phyloP scores from a whole-genome alignment of 2,888 invertebrate genomes.

The Lasioglossum malachurum region DNA sequence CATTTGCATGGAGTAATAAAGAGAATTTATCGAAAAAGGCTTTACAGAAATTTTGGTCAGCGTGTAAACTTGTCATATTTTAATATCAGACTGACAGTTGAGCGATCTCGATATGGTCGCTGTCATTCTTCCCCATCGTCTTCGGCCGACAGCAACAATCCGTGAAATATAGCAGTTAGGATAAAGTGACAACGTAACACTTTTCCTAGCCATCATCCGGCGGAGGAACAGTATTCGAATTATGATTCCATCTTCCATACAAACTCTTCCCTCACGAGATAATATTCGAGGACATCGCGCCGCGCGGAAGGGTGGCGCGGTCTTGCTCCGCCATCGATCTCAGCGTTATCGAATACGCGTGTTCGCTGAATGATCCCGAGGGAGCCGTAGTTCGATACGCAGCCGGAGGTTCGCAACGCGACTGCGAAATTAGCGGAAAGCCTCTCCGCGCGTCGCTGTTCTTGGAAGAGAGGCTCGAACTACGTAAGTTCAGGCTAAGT shows the following conservation, averaged over 20 bases:
- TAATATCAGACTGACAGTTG: no score
- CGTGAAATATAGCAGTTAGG: no score
- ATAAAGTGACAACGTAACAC: no score
- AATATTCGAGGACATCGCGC: background rate
- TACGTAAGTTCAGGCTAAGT: conserved; percentile 68
- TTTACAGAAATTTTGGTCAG: no score
- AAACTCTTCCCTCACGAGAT: background rate
- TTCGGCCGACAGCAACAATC: no score
- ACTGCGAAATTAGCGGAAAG: conserved; percentile 67
- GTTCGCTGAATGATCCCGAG: conserved; percentile 58
- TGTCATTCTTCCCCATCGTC: no score
- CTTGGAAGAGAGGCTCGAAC: conserved; percentile 49
- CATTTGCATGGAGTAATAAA: no score
- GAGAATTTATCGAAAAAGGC: no score
- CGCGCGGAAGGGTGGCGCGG: background rate
- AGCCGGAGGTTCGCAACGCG: conserved; percentile 52
- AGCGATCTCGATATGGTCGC: no score
- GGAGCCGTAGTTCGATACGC: conserved; percentile 62
- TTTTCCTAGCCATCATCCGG: no score
- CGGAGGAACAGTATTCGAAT: background rate
- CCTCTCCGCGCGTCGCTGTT: conserved; percentile 33
- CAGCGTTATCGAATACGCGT: conserved; percentile 59
- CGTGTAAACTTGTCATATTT: no score
- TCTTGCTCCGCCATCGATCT: conserved; percentile 56
- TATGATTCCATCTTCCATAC: background rate